phyloP scores from a whole-genome alignment of 2,113 vertebrate genomes.

The Nipponia nippon region DNA sequence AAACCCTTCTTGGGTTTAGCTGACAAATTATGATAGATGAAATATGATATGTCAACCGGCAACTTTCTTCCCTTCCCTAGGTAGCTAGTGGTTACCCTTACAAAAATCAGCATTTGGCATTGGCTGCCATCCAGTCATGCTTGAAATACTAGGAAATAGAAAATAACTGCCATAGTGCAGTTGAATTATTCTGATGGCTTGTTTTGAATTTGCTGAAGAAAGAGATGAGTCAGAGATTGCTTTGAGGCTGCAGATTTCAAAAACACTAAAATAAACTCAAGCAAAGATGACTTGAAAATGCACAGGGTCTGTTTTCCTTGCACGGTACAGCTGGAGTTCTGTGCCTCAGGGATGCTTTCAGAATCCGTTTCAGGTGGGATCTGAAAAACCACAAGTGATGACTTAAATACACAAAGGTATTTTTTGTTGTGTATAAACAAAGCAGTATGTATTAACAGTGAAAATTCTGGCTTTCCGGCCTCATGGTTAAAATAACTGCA shows the following conservation, averaged over 20 bases:
- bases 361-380: constrained; percentile 24
- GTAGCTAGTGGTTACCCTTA: constrained; percentile 31
- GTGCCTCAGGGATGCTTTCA: constrained; percentile 1
- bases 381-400: neutral
- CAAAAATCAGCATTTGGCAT: constrained; percentile 29
- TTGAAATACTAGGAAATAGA: constrained; percentile 35
- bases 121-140: constrained; percentile 24
- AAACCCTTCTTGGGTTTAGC: constrained; percentile 5
- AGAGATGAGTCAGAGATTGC: constrained; percentile 58
- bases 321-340: neutral
- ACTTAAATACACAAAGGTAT: neutral
- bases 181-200: constrained; percentile 44
- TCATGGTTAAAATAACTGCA: neutral
- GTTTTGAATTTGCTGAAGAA: constrained; percentile 49
- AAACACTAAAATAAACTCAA: neutral
- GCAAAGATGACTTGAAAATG: neutral
- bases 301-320: neutral
- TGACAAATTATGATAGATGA: constrained; percentile 55
- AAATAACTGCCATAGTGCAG: constrained; percentile 7
- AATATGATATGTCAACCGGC: neutral
- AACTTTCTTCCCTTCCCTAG: constrained; percentile 18
- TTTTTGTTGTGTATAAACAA: neutral
- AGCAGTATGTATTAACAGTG: neutral
- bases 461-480: neutral
- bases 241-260: constrained; percentile 41